Conservation (phyloP, 2,797 vertebrate genomes). For the Sebastes elongatus region DNA sequence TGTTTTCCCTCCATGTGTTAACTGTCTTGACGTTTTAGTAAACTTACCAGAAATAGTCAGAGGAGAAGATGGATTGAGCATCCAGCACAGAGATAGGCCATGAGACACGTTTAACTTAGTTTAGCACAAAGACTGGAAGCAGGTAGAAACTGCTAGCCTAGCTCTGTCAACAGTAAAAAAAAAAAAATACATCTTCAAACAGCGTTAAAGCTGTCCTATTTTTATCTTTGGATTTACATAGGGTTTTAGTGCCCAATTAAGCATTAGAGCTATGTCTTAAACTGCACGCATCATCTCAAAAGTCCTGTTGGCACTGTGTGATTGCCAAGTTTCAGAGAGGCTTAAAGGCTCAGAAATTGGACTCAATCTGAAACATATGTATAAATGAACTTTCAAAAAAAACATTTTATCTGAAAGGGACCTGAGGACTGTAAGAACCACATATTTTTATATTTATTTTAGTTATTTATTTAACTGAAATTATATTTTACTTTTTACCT, state of each 20-base stretch:
- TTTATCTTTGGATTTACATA: not conserved
- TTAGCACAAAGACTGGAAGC: not conserved
- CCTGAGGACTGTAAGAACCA: not conserved
- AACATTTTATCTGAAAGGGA: too few species aligned
- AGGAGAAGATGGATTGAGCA: not conserved
- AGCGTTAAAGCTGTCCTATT: not conserved
- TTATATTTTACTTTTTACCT: not conserved
- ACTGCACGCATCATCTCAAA: not conserved
- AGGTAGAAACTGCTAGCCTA: not conserved
- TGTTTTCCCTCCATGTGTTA: not conserved
- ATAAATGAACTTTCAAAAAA: not conserved
- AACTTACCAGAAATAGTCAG: not conserved
- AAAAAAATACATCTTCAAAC: not conserved
- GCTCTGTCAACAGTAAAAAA: not conserved
- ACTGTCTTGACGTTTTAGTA: not conserved
- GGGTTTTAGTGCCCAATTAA: not conserved
- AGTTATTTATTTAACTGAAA: not conserved
- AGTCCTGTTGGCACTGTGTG: not conserved
- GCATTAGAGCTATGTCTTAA: not conserved
- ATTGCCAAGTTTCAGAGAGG: not conserved
- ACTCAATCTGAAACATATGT: not conserved
- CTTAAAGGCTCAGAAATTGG: not conserved
- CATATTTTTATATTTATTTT: not conserved
- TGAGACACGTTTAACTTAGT: too few species aligned
- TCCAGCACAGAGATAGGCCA: not conserved